A percentile compares a stretch with the other conserved stretches of the same genome.
These are phyloP conservation scores for Rhea pennata DNA, from an alignment of 2,113 vertebrate genomes.

Conservation along the genomic window DNA sequence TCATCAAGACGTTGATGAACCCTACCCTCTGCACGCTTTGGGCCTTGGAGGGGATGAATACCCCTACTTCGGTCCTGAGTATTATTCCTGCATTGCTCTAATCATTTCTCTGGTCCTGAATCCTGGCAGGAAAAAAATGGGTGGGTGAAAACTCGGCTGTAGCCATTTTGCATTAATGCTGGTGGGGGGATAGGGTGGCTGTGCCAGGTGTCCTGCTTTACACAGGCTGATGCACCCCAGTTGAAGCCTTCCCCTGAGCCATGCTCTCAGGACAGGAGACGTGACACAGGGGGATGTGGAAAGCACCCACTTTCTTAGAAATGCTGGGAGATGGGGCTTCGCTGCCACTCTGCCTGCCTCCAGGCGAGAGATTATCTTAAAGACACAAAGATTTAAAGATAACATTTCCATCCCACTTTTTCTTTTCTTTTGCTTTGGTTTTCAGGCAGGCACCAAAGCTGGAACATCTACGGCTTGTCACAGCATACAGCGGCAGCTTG, in stretches of 20 bases:
- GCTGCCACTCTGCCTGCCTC: not conserved
- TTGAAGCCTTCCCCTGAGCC: too few species aligned
- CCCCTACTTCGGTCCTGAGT: not conserved
- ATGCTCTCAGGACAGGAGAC: too few species aligned
- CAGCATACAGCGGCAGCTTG: not conserved
- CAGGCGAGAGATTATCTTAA: not conserved
- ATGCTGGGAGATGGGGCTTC: not conserved
- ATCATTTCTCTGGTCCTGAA: not conserved
- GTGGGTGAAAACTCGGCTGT: not conserved
- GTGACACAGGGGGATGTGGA: not conserved
- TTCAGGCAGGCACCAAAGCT: not conserved
- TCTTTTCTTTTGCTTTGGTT: not conserved
- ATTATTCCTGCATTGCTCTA: not conserved
- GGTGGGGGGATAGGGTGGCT: not conserved
- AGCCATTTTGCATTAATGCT: not conserved
- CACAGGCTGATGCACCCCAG: too few species aligned
- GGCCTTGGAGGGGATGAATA: not conserved
- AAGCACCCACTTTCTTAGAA: not conserved
- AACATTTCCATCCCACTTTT: rapidly evolving
- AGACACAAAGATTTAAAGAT: not conserved
- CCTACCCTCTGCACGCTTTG: not conserved
- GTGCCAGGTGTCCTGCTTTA: too few species aligned
- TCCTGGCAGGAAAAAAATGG: not conserved
- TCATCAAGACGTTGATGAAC: too few species aligned
- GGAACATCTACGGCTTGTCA: not conserved